Evolutionary conservation across 2,113 vertebrate species (phyloP).

Genomic region (Chlorodrepanis virens): DNA sequence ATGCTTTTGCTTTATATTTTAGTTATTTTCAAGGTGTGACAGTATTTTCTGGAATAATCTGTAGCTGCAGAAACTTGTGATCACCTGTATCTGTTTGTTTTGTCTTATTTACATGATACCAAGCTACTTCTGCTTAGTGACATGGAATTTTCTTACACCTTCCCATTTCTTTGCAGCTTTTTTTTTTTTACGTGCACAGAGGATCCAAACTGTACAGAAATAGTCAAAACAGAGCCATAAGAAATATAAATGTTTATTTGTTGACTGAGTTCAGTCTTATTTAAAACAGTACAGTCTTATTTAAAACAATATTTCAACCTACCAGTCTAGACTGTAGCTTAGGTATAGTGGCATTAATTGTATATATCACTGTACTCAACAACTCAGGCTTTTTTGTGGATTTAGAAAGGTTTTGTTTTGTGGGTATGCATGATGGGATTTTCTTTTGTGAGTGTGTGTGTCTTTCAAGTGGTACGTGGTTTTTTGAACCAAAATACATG

Average conservation of each 20-base stretch:
- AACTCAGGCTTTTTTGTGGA: background rate
- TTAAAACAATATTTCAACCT: background rate
- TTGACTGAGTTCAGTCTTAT: background rate
- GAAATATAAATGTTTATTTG: background rate
- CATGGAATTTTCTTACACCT: background rate
- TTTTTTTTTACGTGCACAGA: background rate
- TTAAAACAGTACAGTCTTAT: background rate
- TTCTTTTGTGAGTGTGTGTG: background rate
- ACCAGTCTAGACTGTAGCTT: background rate
- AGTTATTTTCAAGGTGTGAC: background rate
- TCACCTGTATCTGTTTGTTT: background rate
- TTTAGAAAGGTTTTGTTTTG: background rate
- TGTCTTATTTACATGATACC: background rate
- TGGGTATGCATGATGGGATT: background rate
- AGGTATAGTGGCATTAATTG: background rate
- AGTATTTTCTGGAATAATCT: background rate
- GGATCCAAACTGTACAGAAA: background rate
- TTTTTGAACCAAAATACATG: background rate
- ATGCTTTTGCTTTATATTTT: background rate
- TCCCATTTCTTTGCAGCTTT: background rate
- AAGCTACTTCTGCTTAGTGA: background rate
- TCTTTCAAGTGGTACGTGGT: accelerated
- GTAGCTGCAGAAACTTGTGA: background rate
- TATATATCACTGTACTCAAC: background rate
- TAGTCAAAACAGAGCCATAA: background rate